These are phyloP conservation scores for Danio aesculapii DNA, from an alignment of 2,797 vertebrate genomes.

Conservation along the genomic window DNA sequence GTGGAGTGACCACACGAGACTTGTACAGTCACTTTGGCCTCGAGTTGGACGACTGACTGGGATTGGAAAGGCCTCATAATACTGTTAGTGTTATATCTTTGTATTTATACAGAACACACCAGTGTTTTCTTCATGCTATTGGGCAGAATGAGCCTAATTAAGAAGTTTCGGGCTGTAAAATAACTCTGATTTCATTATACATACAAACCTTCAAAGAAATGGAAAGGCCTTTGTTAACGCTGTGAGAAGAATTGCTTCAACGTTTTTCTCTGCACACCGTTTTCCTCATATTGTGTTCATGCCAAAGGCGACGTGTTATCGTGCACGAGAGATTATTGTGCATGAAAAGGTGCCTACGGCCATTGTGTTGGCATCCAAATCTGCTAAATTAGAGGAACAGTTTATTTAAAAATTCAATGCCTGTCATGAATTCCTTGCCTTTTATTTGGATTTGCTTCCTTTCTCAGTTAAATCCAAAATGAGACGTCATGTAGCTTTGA, in stretches of 20 bases:
- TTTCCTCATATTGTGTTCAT: slow-evolving; percentile 26
- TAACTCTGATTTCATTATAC: neutral
- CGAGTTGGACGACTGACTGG: slow-evolving; percentile 86
- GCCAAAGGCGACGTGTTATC: neutral
- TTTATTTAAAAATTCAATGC: neutral
- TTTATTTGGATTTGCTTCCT: neutral
- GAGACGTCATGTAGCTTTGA: neutral
- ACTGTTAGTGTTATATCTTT: neutral
- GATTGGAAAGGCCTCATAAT: neutral
- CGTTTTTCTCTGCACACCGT: slow-evolving; percentile 9
- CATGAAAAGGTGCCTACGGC: neutral
- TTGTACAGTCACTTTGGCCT: slow-evolving; percentile 90
- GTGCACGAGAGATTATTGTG: neutral
- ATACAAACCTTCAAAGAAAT: slow-evolving; percentile 3
- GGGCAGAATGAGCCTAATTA: neutral
- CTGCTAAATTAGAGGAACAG: neutral
- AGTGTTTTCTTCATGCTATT: neutral
- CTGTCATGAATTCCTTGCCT: neutral
- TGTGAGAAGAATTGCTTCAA: neutral
- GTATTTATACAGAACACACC: slow-evolving; percentile 1
- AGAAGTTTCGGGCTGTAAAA: neutral
- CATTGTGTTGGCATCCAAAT: neutral
- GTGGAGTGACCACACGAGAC: slow-evolving; percentile 90
- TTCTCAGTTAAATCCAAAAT: neutral
- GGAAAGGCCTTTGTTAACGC: slow-evolving; percentile 14